These are phyloP conservation scores for cattle (Bos taurus) DNA, from an alignment of 2,113 vertebrate genomes.

Conservation along the genomic window ARS-UCD2.0 NC_037357.1:116269501-116270000, in stretches of 20 bases:
- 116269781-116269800: neutral
- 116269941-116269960: neutral
- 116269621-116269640: neutral
- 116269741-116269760: neutral
- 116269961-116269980: neutral
- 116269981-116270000: neutral
- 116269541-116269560: neutral
- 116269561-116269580: neutral
- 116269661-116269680: neutral
- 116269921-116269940: neutral
- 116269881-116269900: neutral
- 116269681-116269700: neutral
- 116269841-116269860: neutral
- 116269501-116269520: neutral
- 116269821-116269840: neutral
- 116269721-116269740: neutral
- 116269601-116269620: neutral
- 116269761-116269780: neutral
- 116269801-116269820: neutral
- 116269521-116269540: neutral
- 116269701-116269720: neutral
- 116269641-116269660: neutral
- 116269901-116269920: conserved; percentile 3
- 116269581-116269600: neutral
- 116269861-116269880: neutral